Evolutionary conservation across 2,113 vertebrate genomes (phyloP).

Genomic region (Tringa solitaria): DNA sequence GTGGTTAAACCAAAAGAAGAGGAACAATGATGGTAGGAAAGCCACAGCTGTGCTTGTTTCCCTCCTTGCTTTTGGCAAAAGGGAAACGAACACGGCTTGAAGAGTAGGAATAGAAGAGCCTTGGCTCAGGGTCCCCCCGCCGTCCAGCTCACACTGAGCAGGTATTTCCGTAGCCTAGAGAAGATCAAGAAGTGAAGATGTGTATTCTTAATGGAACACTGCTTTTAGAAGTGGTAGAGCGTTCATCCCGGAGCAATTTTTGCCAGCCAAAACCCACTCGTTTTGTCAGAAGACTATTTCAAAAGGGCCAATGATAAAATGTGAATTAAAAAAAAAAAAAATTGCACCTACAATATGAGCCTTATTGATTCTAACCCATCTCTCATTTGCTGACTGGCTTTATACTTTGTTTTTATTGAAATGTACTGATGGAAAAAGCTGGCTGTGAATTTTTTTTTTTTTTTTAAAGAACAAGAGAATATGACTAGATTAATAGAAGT

Average conservation of each 20-base stretch:
- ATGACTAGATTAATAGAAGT: neutral
- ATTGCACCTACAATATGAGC: neutral
- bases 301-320: slow-evolving; percentile 52
- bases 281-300: slow-evolving; percentile 14
- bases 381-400: slow-evolving; percentile 18
- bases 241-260: neutral
- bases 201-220: neutral
- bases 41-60: neutral
- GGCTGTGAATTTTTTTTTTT: slow-evolving; percentile 43
- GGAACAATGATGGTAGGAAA: neutral
- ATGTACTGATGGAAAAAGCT: slow-evolving; percentile 54
- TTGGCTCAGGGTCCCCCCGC: neutral
- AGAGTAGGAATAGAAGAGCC: neutral
- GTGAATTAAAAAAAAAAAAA: slow-evolving; percentile 22
- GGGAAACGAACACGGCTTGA: neutral
- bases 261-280: neutral
- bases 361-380: neutral
- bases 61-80: neutral
- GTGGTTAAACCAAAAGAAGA: neutral
- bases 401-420: slow-evolving; percentile 40
- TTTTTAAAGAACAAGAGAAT: slow-evolving; percentile 9
- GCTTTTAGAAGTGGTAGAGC: slow-evolving; percentile 7
- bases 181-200: neutral
- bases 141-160: neutral
- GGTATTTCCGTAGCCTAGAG: neutral